Percentiles rank a stretch among this genome's conserved stretches.
Evolutionary conservation across 2,888 invertebrate species (phyloP).

Genomic region (Drosophila barbarae): DNA sequence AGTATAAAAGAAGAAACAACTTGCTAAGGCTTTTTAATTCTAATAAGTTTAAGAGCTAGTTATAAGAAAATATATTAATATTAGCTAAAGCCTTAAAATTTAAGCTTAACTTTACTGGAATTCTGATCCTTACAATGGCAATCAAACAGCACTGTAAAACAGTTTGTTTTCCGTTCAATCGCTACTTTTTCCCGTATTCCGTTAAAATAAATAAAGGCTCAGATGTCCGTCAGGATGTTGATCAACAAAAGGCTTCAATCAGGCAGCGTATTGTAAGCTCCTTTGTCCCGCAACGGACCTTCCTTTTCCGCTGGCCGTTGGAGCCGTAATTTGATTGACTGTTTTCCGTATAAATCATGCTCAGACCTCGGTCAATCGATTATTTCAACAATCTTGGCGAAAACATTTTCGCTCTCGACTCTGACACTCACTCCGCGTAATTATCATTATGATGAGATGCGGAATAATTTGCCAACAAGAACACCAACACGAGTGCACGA

Average conservation of each 20-base stretch:
- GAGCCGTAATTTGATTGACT: conserved; percentile 35
- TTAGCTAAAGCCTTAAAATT: background rate
- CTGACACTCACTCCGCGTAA: conserved; percentile 33
- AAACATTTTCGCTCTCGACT: conserved; percentile 34
- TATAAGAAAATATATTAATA: too few species aligned
- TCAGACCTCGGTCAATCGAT: conserved; percentile 32
- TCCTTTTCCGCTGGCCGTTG: conserved; percentile 2
- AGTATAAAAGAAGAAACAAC: background rate
- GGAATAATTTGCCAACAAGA: conserved; percentile 50
- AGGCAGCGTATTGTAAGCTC: conserved; percentile 25
- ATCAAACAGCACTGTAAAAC: conserved; percentile 2
- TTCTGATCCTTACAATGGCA: conserved; percentile 6
- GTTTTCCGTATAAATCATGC: conserved; percentile 40
- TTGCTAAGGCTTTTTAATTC: background rate
- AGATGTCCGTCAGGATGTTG: conserved; percentile 23
- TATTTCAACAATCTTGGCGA: conserved; percentile 44
- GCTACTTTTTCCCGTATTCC: background rate
- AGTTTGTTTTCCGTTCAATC: conserved; percentile 1
- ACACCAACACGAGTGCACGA: conserved; percentile 5
- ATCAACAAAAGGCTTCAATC: conserved; percentile 40
- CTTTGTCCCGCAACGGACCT: conserved; percentile 6
- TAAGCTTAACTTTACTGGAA: background rate
- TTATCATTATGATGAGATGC: conserved; percentile 55
- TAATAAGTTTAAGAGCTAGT: too few species aligned
- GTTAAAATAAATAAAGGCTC: conserved; percentile 21